Conservation (phyloP, 2,113 vertebrate species). For the Eurypyga helias region DNA sequence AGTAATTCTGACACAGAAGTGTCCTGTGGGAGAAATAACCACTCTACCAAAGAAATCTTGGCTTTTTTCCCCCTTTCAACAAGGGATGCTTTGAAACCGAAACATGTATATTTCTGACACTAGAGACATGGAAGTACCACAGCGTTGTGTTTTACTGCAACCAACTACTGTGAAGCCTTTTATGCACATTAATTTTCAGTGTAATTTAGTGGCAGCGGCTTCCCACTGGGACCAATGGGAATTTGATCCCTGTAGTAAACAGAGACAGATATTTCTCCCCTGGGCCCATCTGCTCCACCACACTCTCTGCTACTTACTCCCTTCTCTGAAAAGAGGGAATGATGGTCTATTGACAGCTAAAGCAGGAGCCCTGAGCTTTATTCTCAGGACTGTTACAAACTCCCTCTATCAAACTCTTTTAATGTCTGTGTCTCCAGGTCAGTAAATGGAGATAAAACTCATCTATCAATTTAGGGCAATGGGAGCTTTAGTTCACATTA, state of each 20-base stretch:
- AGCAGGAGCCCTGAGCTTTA: background rate
- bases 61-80: background rate
- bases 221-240: background rate
- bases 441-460: background rate
- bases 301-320: background rate
- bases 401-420: background rate
- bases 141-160: background rate
- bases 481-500: background rate
- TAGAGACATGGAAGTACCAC: background rate
- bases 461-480: background rate
- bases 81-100: background rate
- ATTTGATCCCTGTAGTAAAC: background rate
- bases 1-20: background rate
- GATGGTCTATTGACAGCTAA: background rate
- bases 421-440: background rate
- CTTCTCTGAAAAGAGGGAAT: background rate
- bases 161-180: background rate
- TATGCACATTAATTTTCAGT: constrained; percentile 9
- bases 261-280: background rate
- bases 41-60: background rate
- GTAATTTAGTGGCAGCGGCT: background rate
- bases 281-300: background rate
- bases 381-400: background rate
- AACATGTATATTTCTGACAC: background rate
- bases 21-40: background rate